A percentile compares a stretch with the other conserved stretches of the same genome.
These are phyloP conservation scores for Ciconia stormi DNA, from an alignment of 2,113 vertebrate genomes.

Conservation along the genomic window DNA sequence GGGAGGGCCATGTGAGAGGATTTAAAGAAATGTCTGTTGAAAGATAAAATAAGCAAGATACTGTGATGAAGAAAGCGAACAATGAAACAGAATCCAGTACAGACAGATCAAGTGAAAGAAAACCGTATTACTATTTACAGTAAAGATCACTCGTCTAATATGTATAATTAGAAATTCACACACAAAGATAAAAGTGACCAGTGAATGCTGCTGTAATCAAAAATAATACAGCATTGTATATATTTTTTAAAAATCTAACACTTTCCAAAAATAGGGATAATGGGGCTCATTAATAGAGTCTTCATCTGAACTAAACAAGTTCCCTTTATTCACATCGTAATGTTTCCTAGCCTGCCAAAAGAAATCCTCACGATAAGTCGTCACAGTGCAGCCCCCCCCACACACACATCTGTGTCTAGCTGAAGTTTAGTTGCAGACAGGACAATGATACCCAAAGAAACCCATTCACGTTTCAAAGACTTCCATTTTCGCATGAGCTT, in stretches of 20 bases:
- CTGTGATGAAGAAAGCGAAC: slow-evolving; percentile 41
- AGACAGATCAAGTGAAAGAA: slow-evolving; percentile 54
- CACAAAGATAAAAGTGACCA: slow-evolving; percentile 65
- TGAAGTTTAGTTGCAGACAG: neutral
- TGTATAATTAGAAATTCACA: slow-evolving; percentile 61
- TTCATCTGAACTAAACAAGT: slow-evolving; percentile 57
- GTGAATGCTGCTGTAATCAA: slow-evolving; percentile 39
- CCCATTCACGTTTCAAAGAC: slow-evolving; percentile 7
- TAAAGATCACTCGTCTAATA: slow-evolving; percentile 39
- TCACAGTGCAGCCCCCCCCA: neutral
- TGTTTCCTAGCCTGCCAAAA: slow-evolving; percentile 50
- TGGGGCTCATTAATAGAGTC: slow-evolving; percentile 56
- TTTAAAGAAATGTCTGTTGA: slow-evolving; percentile 58
- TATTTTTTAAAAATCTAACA: slow-evolving; percentile 24
- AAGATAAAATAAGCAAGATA: slow-evolving; percentile 62
- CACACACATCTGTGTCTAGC: slow-evolving; percentile 28
- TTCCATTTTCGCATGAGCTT: neutral
- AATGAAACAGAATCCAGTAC: slow-evolving; percentile 30
- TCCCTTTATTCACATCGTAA: slow-evolving; percentile 47
- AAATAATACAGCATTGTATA: slow-evolving; percentile 61
- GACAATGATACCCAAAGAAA: slow-evolving; percentile 32
- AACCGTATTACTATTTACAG: slow-evolving; percentile 52
- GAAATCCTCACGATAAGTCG: neutral
- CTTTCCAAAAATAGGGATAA: slow-evolving; percentile 64
- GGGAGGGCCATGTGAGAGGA: neutral